phyloP scores from a whole-genome alignment of 2,888 invertebrate species.

The Caenorhabditis afra region DNA sequence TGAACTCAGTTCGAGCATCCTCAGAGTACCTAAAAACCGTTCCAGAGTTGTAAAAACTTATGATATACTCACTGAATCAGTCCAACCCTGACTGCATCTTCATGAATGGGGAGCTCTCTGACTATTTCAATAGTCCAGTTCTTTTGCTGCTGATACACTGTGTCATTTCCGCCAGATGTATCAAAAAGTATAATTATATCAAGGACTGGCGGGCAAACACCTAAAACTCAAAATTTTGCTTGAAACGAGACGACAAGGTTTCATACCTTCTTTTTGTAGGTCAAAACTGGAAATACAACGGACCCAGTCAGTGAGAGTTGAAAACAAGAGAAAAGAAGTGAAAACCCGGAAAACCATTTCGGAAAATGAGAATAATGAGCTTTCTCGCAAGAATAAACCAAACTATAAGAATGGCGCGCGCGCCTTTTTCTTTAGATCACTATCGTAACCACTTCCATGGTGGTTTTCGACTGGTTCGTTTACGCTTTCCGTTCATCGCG shows the following conservation, averaged over 20 bases:
- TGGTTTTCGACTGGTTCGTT: conserved; percentile 47
- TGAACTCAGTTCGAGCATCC: conserved; percentile 76
- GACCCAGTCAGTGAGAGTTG: background rate
- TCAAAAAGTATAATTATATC: conserved; percentile 79
- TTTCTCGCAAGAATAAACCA: conserved; percentile 31
- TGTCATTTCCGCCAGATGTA: conserved; percentile 76
- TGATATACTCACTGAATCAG: conserved; percentile 72
- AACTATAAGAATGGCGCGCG: conserved; percentile 38
- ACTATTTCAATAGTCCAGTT: conserved; percentile 63
- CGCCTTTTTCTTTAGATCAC: conserved; percentile 23
- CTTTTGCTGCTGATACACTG: conserved; percentile 70
- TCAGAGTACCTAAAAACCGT: conserved; percentile 66
- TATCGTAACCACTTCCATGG: conserved; percentile 33
- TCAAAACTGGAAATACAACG: conserved; percentile 13
- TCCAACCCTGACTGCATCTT: conserved; percentile 80
- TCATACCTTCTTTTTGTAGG: conserved; percentile 33
- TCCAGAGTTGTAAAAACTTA: background rate
- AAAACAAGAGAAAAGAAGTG: conserved; percentile 25
- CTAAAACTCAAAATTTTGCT: conserved; percentile 21
- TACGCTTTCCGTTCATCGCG: conserved; percentile 34
- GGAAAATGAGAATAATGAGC: conserved; percentile 26
- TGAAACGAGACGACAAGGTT: background rate
- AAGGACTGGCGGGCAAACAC: conserved; percentile 74
- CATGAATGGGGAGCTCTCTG: conserved; percentile 67
- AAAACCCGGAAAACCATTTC: background rate